A percentile compares a stretch with the other conserved stretches of the same genome.
phyloP scores from a whole-genome alignment of 1,140 invertebrate genomes.

The Drosophila subpulchrella region DNA sequence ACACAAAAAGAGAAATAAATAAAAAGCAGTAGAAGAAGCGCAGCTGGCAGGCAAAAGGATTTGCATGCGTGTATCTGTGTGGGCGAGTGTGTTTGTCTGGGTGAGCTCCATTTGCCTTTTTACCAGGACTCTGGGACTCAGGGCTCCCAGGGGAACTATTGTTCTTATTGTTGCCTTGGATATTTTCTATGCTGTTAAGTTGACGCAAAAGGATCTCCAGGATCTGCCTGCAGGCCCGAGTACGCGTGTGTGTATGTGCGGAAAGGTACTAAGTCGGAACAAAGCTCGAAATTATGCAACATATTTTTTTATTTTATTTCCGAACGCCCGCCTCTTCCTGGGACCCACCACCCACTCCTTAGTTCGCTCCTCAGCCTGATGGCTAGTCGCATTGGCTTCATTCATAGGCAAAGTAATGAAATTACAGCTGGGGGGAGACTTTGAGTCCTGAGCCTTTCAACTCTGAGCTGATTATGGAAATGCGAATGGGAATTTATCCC shows the following conservation, averaged over 20 bases:
- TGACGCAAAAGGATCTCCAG: conserved; percentile 79
- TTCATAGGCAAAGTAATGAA: conserved; percentile 21
- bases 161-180: conserved; percentile 83
- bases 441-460: conserved; percentile 4
- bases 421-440: conserved; percentile 22
- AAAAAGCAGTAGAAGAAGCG: conserved; percentile 52
- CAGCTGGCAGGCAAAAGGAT: conserved; percentile 71
- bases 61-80: conserved; percentile 69
- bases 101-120: conserved; percentile 64
- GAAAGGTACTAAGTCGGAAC: conserved; percentile 82
- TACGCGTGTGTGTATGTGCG: conserved; percentile 30
- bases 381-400: conserved; percentile 29
- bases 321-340: conserved; percentile 20
- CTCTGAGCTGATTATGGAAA: conserved; percentile 36
- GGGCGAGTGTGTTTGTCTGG: conserved; percentile 23
- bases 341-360: not conserved
- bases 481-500: conserved; percentile 5
- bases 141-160: conserved; percentile 79
- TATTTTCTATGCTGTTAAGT: conserved; percentile 82
- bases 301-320: conserved; percentile 76
- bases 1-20: conserved; percentile 51
- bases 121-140: conserved; percentile 53
- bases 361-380: conserved; percentile 5
- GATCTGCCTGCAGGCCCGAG: conserved; percentile 55
- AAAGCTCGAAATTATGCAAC: conserved; percentile 82